phyloP scores from a whole-genome alignment of 1,140 invertebrate species.

The Ganaspis sp. region DNA sequence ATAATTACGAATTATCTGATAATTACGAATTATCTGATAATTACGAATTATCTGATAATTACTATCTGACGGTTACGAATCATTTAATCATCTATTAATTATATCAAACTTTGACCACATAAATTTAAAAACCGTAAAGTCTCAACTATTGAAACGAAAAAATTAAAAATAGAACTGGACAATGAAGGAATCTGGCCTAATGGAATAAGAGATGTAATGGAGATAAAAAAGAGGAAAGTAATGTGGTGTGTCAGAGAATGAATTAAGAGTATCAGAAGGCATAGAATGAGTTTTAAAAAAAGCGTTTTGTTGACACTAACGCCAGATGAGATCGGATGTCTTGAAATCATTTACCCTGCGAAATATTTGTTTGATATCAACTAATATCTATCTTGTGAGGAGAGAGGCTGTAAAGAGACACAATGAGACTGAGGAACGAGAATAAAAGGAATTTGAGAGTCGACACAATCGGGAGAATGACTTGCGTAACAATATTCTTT shows the following conservation, averaged over 20 bases:
- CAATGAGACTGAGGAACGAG: neutral
- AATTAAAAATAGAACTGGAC: too few species aligned
- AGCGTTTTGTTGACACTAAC: constrained; percentile 13
- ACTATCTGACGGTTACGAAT: too few species aligned
- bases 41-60: too few species aligned
- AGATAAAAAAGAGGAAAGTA: neutral
- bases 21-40: too few species aligned
- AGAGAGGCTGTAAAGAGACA: neutral
- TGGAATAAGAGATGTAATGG: neutral
- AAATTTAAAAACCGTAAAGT: too few species aligned
- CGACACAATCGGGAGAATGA: constrained; percentile 6
- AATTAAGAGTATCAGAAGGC: neutral
- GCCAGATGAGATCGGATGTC: neutral
- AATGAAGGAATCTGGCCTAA: neutral
- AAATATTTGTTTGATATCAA: constrained; percentile 26
- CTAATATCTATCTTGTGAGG: constrained; percentile 14
- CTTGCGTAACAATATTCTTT: constrained; percentile 29
- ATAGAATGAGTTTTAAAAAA: neutral
- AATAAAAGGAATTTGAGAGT: constrained; percentile 25
- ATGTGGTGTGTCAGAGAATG: neutral
- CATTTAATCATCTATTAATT: too few species aligned
- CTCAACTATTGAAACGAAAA: too few species aligned
- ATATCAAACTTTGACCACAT: too few species aligned
- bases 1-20: too few species aligned
- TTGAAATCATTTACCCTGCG: constrained; percentile 25